Conservation (phyloP, 2,113 vertebrate genomes). For the Vicugna pacos region DNA sequence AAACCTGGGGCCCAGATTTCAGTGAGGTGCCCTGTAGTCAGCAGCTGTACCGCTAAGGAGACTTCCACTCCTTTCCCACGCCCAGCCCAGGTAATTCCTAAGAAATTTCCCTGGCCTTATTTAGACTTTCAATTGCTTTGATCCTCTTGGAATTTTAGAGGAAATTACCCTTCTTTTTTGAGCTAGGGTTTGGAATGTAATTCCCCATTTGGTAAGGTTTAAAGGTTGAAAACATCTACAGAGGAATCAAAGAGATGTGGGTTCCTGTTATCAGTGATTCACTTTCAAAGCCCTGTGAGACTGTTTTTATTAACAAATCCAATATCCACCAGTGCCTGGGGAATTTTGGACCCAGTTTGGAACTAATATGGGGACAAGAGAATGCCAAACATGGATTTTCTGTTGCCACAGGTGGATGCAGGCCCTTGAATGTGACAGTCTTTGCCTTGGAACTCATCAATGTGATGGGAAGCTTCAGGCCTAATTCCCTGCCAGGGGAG, state of each 20-base stretch:
- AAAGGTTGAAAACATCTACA: constrained; percentile 20
- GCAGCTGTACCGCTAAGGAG: neutral
- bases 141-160: constrained; percentile 8
- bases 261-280: neutral
- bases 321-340: neutral
- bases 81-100: neutral
- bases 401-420: neutral
- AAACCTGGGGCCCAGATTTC: neutral
- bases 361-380: neutral
- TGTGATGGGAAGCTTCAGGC: neutral
- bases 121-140: neutral
- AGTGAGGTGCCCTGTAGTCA: neutral
- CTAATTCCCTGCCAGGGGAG: neutral
- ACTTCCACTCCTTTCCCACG: neutral
- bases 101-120: neutral
- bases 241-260: neutral
- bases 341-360: neutral
- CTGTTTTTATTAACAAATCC: constrained; percentile 31
- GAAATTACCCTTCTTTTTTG: neutral
- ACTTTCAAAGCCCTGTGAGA: neutral
- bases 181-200: neutral
- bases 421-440: neutral
- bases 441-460: neutral
- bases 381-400: neutral
- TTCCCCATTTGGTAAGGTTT: neutral